Evolutionary conservation across 2,113 vertebrate species (phyloP).

Genomic region (Cololabis saira): DNA sequence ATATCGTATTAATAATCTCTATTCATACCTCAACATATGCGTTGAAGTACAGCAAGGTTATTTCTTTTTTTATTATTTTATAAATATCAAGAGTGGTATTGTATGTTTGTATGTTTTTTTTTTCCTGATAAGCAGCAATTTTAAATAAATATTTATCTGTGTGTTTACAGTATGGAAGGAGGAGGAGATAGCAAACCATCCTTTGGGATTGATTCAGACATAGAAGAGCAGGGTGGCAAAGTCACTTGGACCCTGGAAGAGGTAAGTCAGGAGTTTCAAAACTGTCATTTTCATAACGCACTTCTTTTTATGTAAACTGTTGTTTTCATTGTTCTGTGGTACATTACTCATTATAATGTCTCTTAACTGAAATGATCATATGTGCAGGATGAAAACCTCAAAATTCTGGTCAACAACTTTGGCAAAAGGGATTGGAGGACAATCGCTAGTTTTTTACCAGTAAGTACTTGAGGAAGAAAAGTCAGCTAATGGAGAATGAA

Average conservation of each 20-base stretch:
- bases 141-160: not conserved
- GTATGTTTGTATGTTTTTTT: not conserved
- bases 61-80: too few relatives aligned
- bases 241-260: slow-evolving; percentile 90
- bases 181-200: slow-evolving; percentile 74
- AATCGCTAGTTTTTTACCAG: slow-evolving; percentile 89
- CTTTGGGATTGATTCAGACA: slow-evolving; percentile 82
- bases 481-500: not conserved
- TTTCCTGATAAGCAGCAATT: not conserved
- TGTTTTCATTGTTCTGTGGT: not conserved
- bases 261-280: slow-evolving; percentile 70
- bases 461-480: slow-evolving; percentile 75
- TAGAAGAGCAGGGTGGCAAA: slow-evolving; percentile 81
- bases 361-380: slow-evolving; percentile 16
- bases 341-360: not conserved
- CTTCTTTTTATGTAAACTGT: not conserved
- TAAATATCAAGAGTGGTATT: too few relatives aligned
- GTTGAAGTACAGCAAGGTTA: too few relatives aligned
- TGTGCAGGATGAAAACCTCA: slow-evolving; percentile 90
- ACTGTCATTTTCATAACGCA: not conserved
- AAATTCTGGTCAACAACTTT: slow-evolving; percentile 86
- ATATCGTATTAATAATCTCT: too few relatives aligned
- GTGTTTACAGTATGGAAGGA: slow-evolving; percentile 76
- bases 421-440: slow-evolving; percentile 91
- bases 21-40: too few relatives aligned